A percentile compares a stretch with the other conserved stretches of the same genome.
These are phyloP conservation scores for Monochamus saltuarius DNA, from an alignment of 1,140 invertebrate genomes.

Conservation along the genomic window DNA sequence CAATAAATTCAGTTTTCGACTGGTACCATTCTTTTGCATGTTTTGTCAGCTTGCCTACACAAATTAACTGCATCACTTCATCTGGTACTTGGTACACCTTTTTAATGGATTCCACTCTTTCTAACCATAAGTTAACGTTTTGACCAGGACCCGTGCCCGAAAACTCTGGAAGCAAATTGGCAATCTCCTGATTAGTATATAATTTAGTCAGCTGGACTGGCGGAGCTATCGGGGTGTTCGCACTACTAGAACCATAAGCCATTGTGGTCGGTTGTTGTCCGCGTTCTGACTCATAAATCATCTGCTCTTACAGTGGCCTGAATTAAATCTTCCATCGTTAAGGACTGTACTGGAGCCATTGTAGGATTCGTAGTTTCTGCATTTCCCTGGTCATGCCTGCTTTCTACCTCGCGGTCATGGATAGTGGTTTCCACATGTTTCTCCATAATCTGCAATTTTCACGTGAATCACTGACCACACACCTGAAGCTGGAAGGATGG, in stretches of 20 bases:
- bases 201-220: no score
- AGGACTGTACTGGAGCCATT: neutral
- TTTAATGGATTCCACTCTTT: constrained; percentile 20
- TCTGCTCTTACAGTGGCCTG: constrained; percentile 7
- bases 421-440: no score
- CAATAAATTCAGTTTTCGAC: constrained; percentile 13
- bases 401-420: neutral
- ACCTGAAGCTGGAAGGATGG: no score
- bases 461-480: no score
- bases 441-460: no score
- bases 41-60: constrained; percentile 10
- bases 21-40: constrained; percentile 19
- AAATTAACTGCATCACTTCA: constrained; percentile 9
- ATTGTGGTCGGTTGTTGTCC: neutral
- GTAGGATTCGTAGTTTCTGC: neutral
- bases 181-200: constrained; percentile 14
- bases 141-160: neutral
- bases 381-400: neutral
- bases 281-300: neutral
- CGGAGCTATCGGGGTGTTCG: no score
- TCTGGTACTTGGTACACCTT: constrained; percentile 20
- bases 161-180: constrained; percentile 10
- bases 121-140: constrained; percentile 21
- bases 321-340: constrained; percentile 10
- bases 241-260: no score